Evolutionary conservation across 37 sponge, comb jelly and placozoan genomes (phyloP).

Genomic region (Hexactinellida sp.): DNA sequence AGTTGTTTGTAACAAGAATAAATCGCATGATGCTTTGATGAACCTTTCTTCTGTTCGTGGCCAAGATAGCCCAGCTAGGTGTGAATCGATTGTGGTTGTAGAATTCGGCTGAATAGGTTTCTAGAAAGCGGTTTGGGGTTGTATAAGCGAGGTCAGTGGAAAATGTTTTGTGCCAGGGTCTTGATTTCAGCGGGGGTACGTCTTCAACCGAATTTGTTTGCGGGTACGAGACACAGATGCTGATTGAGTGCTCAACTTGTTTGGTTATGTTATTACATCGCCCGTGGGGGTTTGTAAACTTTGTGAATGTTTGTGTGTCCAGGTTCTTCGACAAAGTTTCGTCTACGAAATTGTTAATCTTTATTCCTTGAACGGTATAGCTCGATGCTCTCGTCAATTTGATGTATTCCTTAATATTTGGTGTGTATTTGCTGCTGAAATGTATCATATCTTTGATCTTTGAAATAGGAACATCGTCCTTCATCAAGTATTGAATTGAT

Average conservation of each 20-base stretch:
- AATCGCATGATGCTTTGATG: not conserved
- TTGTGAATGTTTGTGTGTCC: not conserved
- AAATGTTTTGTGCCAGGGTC: constrained; percentile 9
- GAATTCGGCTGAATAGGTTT: not conserved
- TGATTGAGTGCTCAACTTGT: not conserved
- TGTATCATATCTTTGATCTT: constrained; percentile 6
- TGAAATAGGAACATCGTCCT: constrained; percentile 11
- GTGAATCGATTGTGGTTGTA: constrained; percentile 5
- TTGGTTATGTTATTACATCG: not conserved
- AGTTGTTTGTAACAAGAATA: not conserved
- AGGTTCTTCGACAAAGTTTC: not conserved
- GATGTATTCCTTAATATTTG: not conserved
- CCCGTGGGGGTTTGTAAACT: not conserved
- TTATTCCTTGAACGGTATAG: not conserved
- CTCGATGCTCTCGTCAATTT: not conserved
- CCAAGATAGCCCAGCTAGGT: not conserved
- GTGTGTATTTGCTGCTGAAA: constrained; percentile 16
- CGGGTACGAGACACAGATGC: not conserved
- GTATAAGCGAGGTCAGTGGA: not conserved
- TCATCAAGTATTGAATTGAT: constrained; percentile 10
- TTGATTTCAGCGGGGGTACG: not conserved
- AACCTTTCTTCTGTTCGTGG: not conserved
- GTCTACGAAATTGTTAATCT: not conserved
- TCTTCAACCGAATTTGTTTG: not conserved
- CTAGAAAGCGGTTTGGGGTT: not conserved